Evolutionary conservation across 1,140 invertebrate species (phyloP).

Genomic region (Aethina tumida): DNA sequence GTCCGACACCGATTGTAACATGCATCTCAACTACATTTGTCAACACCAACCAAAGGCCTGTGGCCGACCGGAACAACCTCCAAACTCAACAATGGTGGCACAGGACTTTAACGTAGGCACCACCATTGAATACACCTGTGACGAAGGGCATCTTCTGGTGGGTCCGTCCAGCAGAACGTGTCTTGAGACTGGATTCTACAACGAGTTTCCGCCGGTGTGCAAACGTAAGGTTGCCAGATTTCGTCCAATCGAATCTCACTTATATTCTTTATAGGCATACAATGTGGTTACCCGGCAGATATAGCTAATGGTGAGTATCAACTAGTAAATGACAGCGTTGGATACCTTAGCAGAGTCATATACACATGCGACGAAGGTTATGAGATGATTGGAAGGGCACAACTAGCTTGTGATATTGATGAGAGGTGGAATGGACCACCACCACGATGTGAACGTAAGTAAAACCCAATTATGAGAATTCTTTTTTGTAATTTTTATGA

Average conservation of each 20-base stretch:
- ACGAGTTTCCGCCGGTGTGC: constrained; percentile 87
- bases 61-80: constrained; percentile 82
- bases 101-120: constrained; percentile 73
- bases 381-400: constrained; percentile 69
- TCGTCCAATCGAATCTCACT: neutral
- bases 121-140: constrained; percentile 78
- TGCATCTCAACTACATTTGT: constrained; percentile 82
- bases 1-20: constrained; percentile 85
- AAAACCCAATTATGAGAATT: constrained; percentile 1
- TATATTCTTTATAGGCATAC: constrained; percentile 54
- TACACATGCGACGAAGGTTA: constrained; percentile 77
- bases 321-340: constrained; percentile 72
- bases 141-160: constrained; percentile 75
- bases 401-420: constrained; percentile 83
- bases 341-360: constrained; percentile 74
- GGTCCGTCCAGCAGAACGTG: constrained; percentile 76
- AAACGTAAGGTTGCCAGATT: constrained; percentile 57
- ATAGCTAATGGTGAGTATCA: constrained; percentile 73
- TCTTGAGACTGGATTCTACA: constrained; percentile 85
- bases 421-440: constrained; percentile 90
- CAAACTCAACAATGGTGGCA: constrained; percentile 79
- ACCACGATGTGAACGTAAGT: constrained; percentile 72
- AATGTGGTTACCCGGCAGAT: constrained; percentile 81
- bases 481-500: neutral
- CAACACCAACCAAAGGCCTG: constrained; percentile 88